Evolutionary conservation across 2,113 vertebrate genomes (phyloP).

Genomic region (Poeciliopsis prolifica): DNA sequence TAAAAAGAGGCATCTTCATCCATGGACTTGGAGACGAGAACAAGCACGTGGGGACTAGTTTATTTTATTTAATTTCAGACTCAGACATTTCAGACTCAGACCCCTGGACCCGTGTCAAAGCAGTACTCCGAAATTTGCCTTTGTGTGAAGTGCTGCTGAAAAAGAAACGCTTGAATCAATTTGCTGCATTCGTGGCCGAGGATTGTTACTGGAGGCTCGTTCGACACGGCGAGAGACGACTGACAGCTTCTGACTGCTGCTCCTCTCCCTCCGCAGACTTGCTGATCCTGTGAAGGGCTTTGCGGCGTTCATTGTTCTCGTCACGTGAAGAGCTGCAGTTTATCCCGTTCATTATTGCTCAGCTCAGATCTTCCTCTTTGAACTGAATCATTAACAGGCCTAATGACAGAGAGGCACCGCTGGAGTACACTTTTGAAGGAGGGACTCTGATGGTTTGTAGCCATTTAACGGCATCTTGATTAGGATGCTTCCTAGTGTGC

Average conservation of each 20-base stretch:
- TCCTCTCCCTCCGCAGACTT: conserved; percentile 11
- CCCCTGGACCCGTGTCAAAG: not conserved
- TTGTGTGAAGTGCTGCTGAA: conserved; percentile 4
- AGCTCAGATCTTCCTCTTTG: conserved; percentile 16
- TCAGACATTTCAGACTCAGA: conserved; percentile 20
- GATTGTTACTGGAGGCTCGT: conserved; percentile 28
- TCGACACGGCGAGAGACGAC: conserved; percentile 13
- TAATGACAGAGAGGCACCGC: conserved; percentile 20
- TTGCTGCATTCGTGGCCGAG: conserved; percentile 8
- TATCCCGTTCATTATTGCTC: conserved; percentile 7
- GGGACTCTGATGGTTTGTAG: conserved; percentile 10
- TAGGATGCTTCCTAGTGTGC: not conserved
- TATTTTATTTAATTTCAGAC: not conserved
- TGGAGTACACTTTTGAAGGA: conserved; percentile 2
- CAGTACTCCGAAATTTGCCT: not conserved
- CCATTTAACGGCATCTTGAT: conserved; percentile 16
- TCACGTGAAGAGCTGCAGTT: conserved; percentile 25
- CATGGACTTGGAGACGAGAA: not conserved
- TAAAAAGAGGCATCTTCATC: too few relatives aligned
- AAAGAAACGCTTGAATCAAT: conserved; percentile 18
- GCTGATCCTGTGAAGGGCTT: conserved; percentile 25
- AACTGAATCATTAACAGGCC: conserved; percentile 30
- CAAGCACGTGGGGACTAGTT: not conserved
- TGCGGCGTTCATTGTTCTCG: conserved; percentile 26
- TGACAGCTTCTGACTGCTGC: conserved; percentile 23